A percentile compares a stretch with the other conserved stretches of the same genome.
phyloP scores from a whole-genome alignment of 2,888 invertebrate genomes.

The Sisyra terminalis region DNA sequence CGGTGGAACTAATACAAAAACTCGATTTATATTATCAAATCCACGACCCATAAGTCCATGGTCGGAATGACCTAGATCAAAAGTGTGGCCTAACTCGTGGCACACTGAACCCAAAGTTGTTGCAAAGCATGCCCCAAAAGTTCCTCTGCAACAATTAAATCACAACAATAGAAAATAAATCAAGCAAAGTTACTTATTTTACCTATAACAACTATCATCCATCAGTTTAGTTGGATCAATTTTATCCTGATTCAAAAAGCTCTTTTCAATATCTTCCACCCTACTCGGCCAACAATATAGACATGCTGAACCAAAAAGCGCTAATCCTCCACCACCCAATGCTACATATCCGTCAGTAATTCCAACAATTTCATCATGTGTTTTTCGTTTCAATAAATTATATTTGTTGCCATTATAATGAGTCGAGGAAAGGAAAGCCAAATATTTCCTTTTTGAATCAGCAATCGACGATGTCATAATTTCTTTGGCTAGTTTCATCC shows the following conservation, averaged over 20 bases:
- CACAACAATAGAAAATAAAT: neutral
- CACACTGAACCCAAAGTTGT: conserved; percentile 82
- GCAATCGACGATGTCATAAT: conserved; percentile 53
- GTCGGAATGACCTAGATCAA: conserved; percentile 82
- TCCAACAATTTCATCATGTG: conserved; percentile 50
- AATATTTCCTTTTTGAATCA: conserved; percentile 59
- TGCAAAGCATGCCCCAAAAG: conserved; percentile 73
- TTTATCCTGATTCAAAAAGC: conserved; percentile 39
- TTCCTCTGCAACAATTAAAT: conserved; percentile 36
- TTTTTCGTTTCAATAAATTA: conserved; percentile 36
- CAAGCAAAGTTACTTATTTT: conserved; percentile 8
- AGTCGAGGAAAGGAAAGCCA: conserved; percentile 81
- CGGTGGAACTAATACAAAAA: conserved; percentile 38
- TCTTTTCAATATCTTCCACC: conserved; percentile 44
- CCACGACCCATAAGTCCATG: conserved; percentile 89
- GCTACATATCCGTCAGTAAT: conserved; percentile 74
- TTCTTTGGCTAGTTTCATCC: conserved; percentile 74
- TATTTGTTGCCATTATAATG: conserved; percentile 46
- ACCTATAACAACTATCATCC: conserved; percentile 84
- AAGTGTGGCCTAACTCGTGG: conserved; percentile 88
- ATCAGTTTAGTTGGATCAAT: conserved; percentile 60
- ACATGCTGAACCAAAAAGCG: conserved; percentile 78
- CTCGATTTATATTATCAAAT: conserved; percentile 66
- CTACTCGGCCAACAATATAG: conserved; percentile 77
- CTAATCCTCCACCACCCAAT: conserved; percentile 80